phyloP scores from a whole-genome alignment of 2,113 vertebrate genomes.

The Dipodomys merriami region DNA sequence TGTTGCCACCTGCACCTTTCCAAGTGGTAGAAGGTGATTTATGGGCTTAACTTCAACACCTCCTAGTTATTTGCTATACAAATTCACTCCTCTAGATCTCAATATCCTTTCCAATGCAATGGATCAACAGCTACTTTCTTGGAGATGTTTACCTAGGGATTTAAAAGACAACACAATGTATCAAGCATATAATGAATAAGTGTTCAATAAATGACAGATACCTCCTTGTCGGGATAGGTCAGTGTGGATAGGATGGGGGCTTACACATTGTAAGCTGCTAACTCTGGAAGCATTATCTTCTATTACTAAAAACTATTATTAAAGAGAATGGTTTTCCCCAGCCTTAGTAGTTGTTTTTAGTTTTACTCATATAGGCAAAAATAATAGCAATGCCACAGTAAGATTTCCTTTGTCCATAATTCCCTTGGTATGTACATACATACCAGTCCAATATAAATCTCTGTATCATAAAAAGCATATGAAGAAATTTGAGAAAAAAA shows the following conservation, averaged over 20 bases:
- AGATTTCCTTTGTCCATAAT: not conserved
- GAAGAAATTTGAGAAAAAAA: not conserved
- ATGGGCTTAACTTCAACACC: not conserved
- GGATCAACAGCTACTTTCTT: not conserved
- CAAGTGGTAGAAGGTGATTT: not conserved
- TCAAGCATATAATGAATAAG: not conserved
- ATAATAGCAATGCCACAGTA: not conserved
- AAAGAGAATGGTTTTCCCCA: not conserved
- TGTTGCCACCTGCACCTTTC: not conserved
- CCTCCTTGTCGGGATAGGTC: not conserved
- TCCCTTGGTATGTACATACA: not conserved
- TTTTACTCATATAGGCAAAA: slow-evolving; percentile 22
- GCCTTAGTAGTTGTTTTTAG: not conserved
- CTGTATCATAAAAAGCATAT: not conserved
- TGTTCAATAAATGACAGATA: not conserved
- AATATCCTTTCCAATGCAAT: not conserved
- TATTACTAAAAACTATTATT: not conserved
- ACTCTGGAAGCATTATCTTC: not conserved
- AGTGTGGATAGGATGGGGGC: not conserved
- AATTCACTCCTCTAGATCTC: not conserved
- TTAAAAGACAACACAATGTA: not conserved
- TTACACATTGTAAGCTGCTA: not conserved
- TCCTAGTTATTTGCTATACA: not conserved
- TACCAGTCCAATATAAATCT: not conserved
- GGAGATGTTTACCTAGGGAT: not conserved